Percentiles rank a stretch among this genome's conserved stretches.
Evolutionary conservation across 2,888 invertebrate genomes (phyloP).

Genomic region (Globia sparganii): DNA sequence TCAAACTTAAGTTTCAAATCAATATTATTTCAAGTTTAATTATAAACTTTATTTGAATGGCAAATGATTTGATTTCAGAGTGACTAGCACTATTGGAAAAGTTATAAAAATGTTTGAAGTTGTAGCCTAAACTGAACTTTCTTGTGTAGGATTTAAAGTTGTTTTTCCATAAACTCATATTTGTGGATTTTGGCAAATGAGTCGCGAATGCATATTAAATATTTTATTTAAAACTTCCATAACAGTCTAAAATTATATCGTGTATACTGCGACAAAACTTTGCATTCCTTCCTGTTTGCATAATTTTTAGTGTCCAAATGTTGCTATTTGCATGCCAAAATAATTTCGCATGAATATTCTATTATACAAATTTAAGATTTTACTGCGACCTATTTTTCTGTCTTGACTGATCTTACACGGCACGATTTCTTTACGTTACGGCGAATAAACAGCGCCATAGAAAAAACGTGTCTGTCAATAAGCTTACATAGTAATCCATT

Average conservation of each 20-base stretch:
- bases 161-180: too few relatives aligned
- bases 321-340: constrained; percentile 56
- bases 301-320: constrained; percentile 42
- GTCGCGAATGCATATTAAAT: too few relatives aligned
- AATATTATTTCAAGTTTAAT: too few relatives aligned
- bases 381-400: constrained; percentile 55
- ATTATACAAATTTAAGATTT: constrained; percentile 36
- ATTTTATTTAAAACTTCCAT: not conserved
- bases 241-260: not conserved
- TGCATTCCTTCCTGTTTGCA: constrained; percentile 39
- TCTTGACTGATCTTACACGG: constrained; percentile 18
- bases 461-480: not conserved
- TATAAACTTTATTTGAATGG: too few relatives aligned
- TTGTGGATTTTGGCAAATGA: too few relatives aligned
- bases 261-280: constrained; percentile 31
- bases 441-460: not conserved
- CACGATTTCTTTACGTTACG: not conserved
- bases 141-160: too few relatives aligned
- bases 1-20: too few relatives aligned
- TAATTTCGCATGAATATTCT: constrained; percentile 60
- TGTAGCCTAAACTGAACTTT: too few relatives aligned
- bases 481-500: too few relatives aligned
- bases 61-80: too few relatives aligned
- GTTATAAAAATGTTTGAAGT: too few relatives aligned
- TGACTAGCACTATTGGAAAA: too few relatives aligned